Conservation (phyloP, 2,113 vertebrate species). For the Australoheros scitulus region DNA sequence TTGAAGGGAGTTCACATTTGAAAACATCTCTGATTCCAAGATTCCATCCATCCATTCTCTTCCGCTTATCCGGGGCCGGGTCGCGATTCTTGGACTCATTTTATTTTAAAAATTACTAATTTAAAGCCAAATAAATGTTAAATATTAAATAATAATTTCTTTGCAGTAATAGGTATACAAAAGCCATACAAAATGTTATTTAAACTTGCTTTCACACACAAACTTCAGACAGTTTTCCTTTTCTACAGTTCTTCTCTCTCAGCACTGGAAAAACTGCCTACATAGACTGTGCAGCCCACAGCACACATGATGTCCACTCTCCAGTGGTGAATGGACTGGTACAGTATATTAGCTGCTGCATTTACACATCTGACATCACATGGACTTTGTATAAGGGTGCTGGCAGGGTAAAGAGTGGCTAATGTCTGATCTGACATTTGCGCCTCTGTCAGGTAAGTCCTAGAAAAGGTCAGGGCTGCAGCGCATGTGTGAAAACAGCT, state of each 20-base stretch:
- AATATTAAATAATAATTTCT: background rate
- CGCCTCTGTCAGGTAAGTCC: background rate
- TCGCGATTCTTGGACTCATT: background rate
- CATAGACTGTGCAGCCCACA: background rate
- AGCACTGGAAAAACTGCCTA: background rate
- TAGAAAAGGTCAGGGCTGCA: background rate
- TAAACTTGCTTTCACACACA: background rate
- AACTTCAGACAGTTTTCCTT: background rate
- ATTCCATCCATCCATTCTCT: too few species aligned
- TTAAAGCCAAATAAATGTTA: background rate
- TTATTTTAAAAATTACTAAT: background rate
- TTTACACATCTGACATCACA: background rate
- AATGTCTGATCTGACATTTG: background rate
- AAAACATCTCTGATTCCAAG: background rate
- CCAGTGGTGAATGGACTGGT: background rate
- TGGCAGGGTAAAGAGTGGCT: background rate
- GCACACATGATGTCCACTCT: background rate
- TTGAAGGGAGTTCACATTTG: background rate
- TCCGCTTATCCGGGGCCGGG: too few species aligned
- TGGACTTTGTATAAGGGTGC: background rate
- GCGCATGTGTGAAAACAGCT: background rate
- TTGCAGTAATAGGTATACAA: background rate
- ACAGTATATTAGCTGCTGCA: background rate
- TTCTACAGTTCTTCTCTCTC: background rate
- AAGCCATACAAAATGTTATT: background rate